Evolutionary conservation across 2,888 invertebrate genomes (phyloP).

Genomic region (Parnassius mnemosyne): DNA sequence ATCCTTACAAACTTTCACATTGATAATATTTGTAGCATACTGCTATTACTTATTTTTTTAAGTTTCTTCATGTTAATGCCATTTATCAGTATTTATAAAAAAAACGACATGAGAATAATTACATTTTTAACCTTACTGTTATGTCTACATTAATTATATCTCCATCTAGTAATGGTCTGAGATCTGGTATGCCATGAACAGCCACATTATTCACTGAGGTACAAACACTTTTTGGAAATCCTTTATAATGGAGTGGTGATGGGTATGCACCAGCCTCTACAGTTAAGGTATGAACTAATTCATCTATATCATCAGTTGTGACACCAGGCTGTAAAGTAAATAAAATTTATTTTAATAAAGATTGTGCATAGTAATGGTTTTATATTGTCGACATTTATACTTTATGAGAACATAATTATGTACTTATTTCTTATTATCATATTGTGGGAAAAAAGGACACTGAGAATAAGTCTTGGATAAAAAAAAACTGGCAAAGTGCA

Average conservation of each 20-base stretch:
- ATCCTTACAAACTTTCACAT: too few relatives aligned
- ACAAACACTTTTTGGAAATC: slow-evolving; percentile 94
- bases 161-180: slow-evolving; percentile 88
- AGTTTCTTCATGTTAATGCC: too few relatives aligned
- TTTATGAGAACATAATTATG: too few relatives aligned
- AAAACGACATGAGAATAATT: not conserved
- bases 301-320: slow-evolving; percentile 93
- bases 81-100: too few relatives aligned
- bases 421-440: too few relatives aligned
- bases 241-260: slow-evolving; percentile 91
- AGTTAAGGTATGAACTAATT: slow-evolving; percentile 84
- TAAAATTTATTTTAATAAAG: not conserved
- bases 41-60: too few relatives aligned
- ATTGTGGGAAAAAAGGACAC: too few relatives aligned
- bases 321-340: slow-evolving; percentile 82
- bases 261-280: slow-evolving; percentile 90
- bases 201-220: slow-evolving; percentile 95
- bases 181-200: slow-evolving; percentile 96
- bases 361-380: too few relatives aligned
- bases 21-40: too few relatives aligned
- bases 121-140: slow-evolving; percentile 82
- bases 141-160: slow-evolving; percentile 96
- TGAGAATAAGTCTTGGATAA: too few relatives aligned
- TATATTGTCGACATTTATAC: too few relatives aligned
- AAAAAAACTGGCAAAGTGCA: too few relatives aligned